A percentile compares a stretch with the other conserved stretches of the same genome.
Evolutionary conservation across 2,113 vertebrate genomes (phyloP).

Genomic region (Psilopsiagon aymara): DNA sequence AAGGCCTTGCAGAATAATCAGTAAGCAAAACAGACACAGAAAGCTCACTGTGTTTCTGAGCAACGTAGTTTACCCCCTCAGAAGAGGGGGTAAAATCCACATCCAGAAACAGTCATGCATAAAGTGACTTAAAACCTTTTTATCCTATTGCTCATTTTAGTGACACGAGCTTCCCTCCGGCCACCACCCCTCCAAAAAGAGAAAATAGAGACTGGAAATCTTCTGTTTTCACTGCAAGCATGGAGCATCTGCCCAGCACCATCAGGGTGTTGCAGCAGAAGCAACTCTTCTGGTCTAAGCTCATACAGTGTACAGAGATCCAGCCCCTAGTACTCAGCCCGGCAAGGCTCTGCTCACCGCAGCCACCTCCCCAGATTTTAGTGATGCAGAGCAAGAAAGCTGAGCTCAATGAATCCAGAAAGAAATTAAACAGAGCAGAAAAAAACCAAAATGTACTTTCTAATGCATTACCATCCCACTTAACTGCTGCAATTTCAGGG

Average conservation of each 20-base stretch:
- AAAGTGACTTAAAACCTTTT: background rate
- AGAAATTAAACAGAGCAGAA: background rate
- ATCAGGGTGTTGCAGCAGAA: background rate
- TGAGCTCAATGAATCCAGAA: background rate
- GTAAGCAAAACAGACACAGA: background rate
- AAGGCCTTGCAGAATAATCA: background rate
- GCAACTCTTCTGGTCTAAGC: background rate
- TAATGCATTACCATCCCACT: background rate
- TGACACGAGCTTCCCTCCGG: background rate
- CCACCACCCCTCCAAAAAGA: background rate
- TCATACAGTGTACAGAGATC: rapidly evolving
- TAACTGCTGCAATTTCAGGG: background rate
- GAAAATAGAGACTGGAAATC: rapidly evolving
- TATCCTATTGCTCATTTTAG: background rate
- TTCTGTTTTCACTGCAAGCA: background rate
- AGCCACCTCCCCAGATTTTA: background rate
- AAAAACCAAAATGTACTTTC: background rate
- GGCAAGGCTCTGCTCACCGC: background rate
- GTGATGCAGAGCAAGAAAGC: background rate
- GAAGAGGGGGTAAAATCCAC: background rate
- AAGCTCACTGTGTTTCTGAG: background rate
- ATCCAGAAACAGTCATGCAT: background rate
- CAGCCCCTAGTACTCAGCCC: background rate
- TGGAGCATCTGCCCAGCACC: background rate
- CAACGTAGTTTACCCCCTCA: background rate